These are phyloP conservation scores for Tiliacea citrago DNA, from an alignment of 2,888 invertebrate genomes.

Conservation along the genomic window DNA sequence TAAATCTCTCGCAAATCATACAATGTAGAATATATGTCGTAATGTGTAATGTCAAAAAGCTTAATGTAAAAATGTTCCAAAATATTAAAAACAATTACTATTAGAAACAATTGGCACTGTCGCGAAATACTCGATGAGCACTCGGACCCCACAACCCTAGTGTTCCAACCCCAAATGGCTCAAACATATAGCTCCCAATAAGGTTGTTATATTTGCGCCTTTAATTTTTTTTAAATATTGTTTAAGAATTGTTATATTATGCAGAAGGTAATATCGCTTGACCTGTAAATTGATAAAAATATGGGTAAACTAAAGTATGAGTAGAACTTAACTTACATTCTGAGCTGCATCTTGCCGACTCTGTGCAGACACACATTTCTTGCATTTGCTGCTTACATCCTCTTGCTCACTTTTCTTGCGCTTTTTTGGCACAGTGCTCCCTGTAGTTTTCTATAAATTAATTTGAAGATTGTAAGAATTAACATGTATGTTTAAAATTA, in stretches of 20 bases:
- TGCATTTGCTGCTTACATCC: slow-evolving; percentile 79
- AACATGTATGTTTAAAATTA: neutral
- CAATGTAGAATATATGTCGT: too few relatives aligned
- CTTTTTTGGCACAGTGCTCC: slow-evolving; percentile 78
- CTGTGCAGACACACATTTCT: slow-evolving; percentile 71
- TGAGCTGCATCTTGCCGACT: slow-evolving; percentile 65
- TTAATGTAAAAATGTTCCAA: too few relatives aligned
- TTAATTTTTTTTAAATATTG: neutral
- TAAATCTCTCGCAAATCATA: too few relatives aligned
- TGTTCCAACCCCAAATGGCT: too few relatives aligned
- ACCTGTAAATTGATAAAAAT: neutral
- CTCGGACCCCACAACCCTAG: too few relatives aligned
- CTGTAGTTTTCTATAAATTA: slow-evolving; percentile 76
- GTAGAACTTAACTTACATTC: slow-evolving; percentile 74
- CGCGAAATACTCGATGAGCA: too few relatives aligned
- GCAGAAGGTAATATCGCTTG: neutral
- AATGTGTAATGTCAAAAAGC: too few relatives aligned
- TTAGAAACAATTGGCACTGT: too few relatives aligned
- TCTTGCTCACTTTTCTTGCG: slow-evolving; percentile 86
- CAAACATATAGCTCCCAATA: too few relatives aligned
- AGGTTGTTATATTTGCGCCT: too few relatives aligned
- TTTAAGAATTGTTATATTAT: neutral
- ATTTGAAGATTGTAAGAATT: neutral
- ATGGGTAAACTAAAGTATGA: neutral
- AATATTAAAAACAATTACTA: too few relatives aligned